Evolutionary conservation across 2,113 vertebrate genomes (phyloP), one percentile per base, ranked within the genome.

Genomic region (Tringa solitaria): DNA sequence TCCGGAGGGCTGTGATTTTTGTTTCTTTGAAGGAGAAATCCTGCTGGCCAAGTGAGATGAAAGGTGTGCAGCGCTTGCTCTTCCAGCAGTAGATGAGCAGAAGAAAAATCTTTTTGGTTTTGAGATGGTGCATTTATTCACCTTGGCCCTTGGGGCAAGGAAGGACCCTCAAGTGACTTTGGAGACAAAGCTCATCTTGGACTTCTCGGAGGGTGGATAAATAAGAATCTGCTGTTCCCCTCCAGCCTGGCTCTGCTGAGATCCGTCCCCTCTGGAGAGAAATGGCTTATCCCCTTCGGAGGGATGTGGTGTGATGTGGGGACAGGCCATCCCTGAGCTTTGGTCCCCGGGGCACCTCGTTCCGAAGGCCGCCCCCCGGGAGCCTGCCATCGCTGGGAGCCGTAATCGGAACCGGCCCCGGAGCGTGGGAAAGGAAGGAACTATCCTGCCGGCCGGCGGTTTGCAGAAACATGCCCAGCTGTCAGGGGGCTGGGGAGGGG

Each of bases 361-460:
- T 61, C 23, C 1, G 2, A 17, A 39, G 19, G 74, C 43, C 3
- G 50, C 59, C 92, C 54, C 10, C 2, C 2, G 51, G 64, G 81
- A 67, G 9, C 8, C 74, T 59, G 84, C 39, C 2, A 1, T 37
- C 2, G 0, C 37, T 67, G 90, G 84, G 75, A 88, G 82, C 79
- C 79, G 92, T 10, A n/a, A 65, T 73, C 8, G 1, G 94, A 85
- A 68, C 27, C 70, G 5, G 75, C 87, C 64, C 90, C 0, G n/a
- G 92, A 77, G 95, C 92, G 92, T 97, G 96, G 94, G 95, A 97
- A 95, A 90, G 95, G 94, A 73, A 97, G 92, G 92, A 87, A 68
- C 88, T 85, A 5, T 91, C 43, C 81, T 63, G 37, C 19, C 10
- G 72, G 80, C 3, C 4, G 10, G 67, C 6, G 9, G 1, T 8